Evolutionary conservation across 2,888 invertebrate genomes (phyloP).

Genomic region (Bruchidius siliquastri): DNA sequence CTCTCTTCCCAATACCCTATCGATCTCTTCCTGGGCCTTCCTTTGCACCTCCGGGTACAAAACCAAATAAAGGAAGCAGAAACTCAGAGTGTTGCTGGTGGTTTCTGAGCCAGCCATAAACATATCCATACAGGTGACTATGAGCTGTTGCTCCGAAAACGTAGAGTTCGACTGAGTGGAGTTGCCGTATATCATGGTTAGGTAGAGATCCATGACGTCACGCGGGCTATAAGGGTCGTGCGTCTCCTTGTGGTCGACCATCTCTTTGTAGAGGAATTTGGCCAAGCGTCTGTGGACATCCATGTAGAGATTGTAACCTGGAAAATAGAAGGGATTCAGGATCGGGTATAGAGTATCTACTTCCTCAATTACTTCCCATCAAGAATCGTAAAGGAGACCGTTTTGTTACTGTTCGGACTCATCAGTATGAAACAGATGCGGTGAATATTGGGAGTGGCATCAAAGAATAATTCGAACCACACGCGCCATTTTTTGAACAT

Average conservation of each 20-base stretch:
- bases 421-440: no score
- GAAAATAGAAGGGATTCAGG: not conserved
- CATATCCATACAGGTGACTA: slow-evolving; percentile 79
- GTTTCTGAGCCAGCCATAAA: slow-evolving; percentile 87
- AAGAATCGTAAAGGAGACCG: no score
- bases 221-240: slow-evolving; percentile 59
- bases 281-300: slow-evolving; percentile 67
- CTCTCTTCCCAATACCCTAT: slow-evolving; percentile 64
- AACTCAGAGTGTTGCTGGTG: slow-evolving; percentile 73
- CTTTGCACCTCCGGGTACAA: slow-evolving; percentile 67
- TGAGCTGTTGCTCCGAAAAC: slow-evolving; percentile 67
- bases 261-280: slow-evolving; percentile 66
- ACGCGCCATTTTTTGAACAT: no score
- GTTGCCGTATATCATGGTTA: slow-evolving; percentile 61
- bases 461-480: no score
- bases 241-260: slow-evolving; percentile 64
- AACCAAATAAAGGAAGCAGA: slow-evolving; percentile 70
- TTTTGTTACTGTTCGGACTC: no score
- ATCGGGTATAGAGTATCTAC: no score
- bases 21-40: slow-evolving; percentile 75
- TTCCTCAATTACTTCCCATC: no score
- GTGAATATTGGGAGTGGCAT: no score
- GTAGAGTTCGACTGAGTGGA: slow-evolving; percentile 39
- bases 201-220: slow-evolving; percentile 79
- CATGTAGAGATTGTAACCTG: slow-evolving; percentile 65